Evolutionary conservation across 2,797 vertebrate species (phyloP), one percentile per base, ranked within the genome.

Genomic region (Leptatherina wallacei): DNA sequence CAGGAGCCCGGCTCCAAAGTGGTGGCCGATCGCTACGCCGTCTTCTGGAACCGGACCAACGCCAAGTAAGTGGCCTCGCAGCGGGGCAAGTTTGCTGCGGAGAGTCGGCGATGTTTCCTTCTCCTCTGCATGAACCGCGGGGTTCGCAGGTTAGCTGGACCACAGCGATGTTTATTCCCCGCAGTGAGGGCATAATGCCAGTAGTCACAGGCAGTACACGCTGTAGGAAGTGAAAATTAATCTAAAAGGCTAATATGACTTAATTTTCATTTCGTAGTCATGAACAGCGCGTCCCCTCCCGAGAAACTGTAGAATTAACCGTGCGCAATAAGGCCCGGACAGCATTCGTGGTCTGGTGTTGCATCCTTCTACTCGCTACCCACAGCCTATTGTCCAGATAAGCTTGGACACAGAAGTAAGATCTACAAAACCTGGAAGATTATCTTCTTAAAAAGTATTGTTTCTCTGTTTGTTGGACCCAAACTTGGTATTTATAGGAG

Each of bases 11-110:
- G 96, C 93, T 96, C 97, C 94, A 99, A 98, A 95, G 96, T 96
- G 93, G 97, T 97, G 90, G 97, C 98, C 66, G 98, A 98, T 91
- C 97, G 98, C 93, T 99, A 98, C 91, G 97, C 97, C 69, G 97
- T 99, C 92, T 98, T 97, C 95, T 98, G 98, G 98, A 99, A 99
- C 96, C 96, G 96, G 92, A 97, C 95, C 94, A 99, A 98, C 93
- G 94, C 96, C 94, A 98, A 96, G 98, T 98, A 96, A 96, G 96
- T 88, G 72, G 47, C 80, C 76, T 74, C 61, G 52, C 65, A 52
- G 61, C 65, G 72, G 73, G 64, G 44, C 72, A 54, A 74, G 29
- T 62, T 69, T 52, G 9, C 78, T 64, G 76, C 69, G 77, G 71
- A 78, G 63, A 40, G 62, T 38, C 73, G 77, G 70, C 44, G 66